Evolutionary conservation across 2,888 invertebrate species (phyloP), one percentile per base, ranked within the genome.

Genomic region (Stegophylla sp.): DNA sequence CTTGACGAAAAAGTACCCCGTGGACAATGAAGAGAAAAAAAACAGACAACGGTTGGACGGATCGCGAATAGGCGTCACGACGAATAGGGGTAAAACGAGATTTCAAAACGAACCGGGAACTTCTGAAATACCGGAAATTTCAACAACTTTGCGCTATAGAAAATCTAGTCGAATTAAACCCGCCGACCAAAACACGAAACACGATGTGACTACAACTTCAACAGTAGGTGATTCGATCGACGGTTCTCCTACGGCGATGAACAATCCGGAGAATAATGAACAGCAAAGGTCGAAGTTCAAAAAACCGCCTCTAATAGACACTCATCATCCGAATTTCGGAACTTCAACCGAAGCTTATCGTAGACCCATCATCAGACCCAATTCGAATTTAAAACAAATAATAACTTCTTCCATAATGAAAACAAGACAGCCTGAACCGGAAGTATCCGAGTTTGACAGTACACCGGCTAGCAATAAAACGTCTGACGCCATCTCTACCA

Each of bases 331-430:
- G 15, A 79, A 79, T 61, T 79, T 79, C 17, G 79, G 79, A 51
- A 61, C 69, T 61, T 59, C 79, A 17, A 79, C 79, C 9, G 79
- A 79, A 71, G 4, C 79, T 15, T 41, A 69, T 61, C 67, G 79
- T 48, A 69, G 61, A 41, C 79, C 79, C 0, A 3, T 43, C 0
- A 67, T 79, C 20, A 71, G 79, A 41, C 23, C 45, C n/a, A 79
- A 79, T 79, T 71, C 71, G 17, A 79, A 71, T 41, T 79, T 79
- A 61, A 79, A 82, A 75, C 73, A 74, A 34, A 82, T 67, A 69
- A 67, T 82, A 23, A n/a, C 67, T n/a, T 56, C 75, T 56, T 82
- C 75, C 13, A 69, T 59, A 4, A 56, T 66, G 20, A 56, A 56
- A 64, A 20, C 63, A 15, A 74, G 43, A 76, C 45, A 17, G 28